These are phyloP conservation scores for Abrostola tripartita DNA, from an alignment of 2,888 invertebrate genomes.

Conservation along the genomic window DNA sequence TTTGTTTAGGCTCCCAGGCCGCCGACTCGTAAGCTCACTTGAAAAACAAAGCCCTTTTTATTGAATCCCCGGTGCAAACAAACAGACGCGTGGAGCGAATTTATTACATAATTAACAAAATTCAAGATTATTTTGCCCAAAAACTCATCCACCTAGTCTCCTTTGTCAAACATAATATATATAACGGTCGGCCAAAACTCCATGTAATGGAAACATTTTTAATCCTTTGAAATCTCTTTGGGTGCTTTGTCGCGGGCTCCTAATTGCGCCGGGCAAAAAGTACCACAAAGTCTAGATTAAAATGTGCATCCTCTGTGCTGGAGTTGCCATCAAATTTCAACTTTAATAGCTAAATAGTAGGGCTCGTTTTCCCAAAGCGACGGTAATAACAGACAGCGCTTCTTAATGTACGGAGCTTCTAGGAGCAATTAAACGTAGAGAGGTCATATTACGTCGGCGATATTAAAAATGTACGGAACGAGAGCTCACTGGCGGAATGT, in stretches of 20 bases:
- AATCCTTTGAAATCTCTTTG: conserved; percentile 77
- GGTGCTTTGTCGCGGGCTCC: conserved; percentile 71
- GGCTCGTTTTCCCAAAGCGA: conserved; percentile 46
- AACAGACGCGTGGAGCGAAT: conserved; percentile 21
- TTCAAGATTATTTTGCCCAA: conserved; percentile 5
- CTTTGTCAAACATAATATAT: conserved; percentile 56
- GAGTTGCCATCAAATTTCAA: conserved; percentile 42
- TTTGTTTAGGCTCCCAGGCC: conserved; percentile 24
- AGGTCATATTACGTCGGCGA: conserved; percentile 69
- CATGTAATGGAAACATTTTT: conserved; percentile 81
- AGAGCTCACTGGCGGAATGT: conserved; percentile 21
- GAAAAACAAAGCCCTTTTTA: conserved; percentile 23
- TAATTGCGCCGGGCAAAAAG: conserved; percentile 79
- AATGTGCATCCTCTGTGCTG: conserved; percentile 65
- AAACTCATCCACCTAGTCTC: conserved; percentile 10
- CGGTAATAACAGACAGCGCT: conserved; percentile 56
- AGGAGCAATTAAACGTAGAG: conserved; percentile 74
- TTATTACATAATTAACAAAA: conserved; percentile 22
- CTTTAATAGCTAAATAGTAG: conserved; percentile 51
- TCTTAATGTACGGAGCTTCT: conserved; percentile 66
- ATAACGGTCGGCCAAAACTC: conserved; percentile 60
- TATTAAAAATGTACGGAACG: conserved; percentile 56
- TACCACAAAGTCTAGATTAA: conserved; percentile 78
- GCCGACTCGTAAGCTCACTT: conserved; percentile 1
- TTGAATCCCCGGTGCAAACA: conserved; percentile 1